These are phyloP conservation scores for Lepus europaeus DNA, from an alignment of 2,113 vertebrate genomes.

Conservation along the genomic window DNA sequence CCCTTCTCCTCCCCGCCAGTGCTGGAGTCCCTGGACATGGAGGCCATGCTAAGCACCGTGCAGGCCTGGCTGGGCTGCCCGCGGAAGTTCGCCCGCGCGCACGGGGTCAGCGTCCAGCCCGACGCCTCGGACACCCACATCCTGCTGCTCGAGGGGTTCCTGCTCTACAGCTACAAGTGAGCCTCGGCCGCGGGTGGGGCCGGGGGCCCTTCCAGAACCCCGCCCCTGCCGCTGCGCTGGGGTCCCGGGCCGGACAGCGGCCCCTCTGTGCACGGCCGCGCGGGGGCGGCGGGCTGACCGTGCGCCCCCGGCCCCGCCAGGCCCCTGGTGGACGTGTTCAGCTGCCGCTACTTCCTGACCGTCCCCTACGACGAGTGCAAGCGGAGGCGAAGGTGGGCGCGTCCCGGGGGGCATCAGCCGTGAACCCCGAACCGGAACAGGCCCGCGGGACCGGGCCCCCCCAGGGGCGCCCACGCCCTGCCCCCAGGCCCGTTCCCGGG, in stretches of 20 bases:
- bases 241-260: fast-evolving
- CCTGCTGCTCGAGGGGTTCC: constrained; percentile 97
- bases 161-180: constrained; percentile 96
- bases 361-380: constrained; percentile 98
- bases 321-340: constrained; percentile 94
- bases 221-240: background rate
- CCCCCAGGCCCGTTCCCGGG: background rate
- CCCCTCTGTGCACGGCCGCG: background rate
- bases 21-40: constrained; percentile 95
- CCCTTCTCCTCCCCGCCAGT: constrained; percentile 70
- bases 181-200: background rate
- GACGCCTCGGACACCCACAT: constrained; percentile 90
- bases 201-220: background rate
- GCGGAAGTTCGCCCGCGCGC: constrained; percentile 95
- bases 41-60: constrained; percentile 97
- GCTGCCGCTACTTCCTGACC: constrained; percentile 95
- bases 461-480: too few relatives aligned
- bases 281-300: fast-evolving
- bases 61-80: constrained; percentile 94
- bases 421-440: fast-evolving
- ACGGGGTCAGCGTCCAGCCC: constrained; percentile 91
- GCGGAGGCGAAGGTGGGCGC: constrained; percentile 93
- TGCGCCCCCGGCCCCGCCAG: constrained; percentile 79
- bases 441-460: background rate
- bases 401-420: background rate